These are phyloP conservation scores for Drosophila watanabei DNA, from an alignment of 1,140 invertebrate genomes.

Conservation along the genomic window DNA sequence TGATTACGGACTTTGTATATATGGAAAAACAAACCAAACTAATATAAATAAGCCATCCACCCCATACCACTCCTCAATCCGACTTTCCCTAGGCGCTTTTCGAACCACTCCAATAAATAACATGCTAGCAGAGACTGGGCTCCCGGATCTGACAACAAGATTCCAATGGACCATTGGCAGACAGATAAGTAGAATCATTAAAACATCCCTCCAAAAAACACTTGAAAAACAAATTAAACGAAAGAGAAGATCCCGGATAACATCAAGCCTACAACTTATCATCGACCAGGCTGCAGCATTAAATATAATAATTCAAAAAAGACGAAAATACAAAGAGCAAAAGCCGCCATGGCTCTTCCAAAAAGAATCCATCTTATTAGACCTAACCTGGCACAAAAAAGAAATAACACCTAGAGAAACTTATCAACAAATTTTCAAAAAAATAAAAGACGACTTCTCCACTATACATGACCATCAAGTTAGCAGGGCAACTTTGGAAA, in stretches of 20 bases:
- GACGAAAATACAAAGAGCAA: neutral
- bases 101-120: too few relatives aligned
- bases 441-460: neutral
- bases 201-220: neutral
- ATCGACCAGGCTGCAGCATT: neutral
- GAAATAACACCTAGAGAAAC: too few relatives aligned
- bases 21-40: too few relatives aligned
- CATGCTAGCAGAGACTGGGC: too few relatives aligned
- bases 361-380: neutral
- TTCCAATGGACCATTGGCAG: neutral
- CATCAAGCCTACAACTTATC: neutral
- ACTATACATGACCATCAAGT: too few relatives aligned
- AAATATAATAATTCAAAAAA: neutral
- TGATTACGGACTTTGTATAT: too few relatives aligned
- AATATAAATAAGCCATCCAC: too few relatives aligned
- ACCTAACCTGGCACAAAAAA: neutral
- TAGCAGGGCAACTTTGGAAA: too few relatives aligned
- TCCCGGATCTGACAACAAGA: too few relatives aligned
- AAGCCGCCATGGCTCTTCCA: neutral
- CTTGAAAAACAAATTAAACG: neutral
- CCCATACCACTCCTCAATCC: too few relatives aligned
- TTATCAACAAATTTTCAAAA: neutral
- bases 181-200: neutral
- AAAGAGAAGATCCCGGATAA: neutral
- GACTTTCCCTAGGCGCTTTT: too few relatives aligned